Base-by-base conservation (phyloP, 2,797 vertebrate species). In the Octomys mimax region DNA sequence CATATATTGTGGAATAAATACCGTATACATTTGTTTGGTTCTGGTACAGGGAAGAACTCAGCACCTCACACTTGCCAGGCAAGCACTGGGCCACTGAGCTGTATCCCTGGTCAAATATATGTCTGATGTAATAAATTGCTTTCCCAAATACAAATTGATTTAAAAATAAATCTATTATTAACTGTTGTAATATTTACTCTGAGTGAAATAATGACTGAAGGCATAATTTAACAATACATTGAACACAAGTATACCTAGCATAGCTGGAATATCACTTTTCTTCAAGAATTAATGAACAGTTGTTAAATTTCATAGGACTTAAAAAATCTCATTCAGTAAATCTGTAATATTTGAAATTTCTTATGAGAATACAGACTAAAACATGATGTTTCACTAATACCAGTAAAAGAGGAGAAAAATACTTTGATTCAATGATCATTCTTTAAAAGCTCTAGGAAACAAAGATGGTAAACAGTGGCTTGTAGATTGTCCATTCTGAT, bases 331-430 rank as follows among this genome's bases (percentile, higher is more conserved):
- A 39, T 62, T 92, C 14, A 80, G 12, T 93, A 87, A 77, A 84
- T 77, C 16, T 91, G 9, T 61, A n/a, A 12, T 33, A 59, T 92
- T 86, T 92, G 18, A 14, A 42, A 21, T 87, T 7, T 1, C 31
- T 92, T 61, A 49, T 36, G 31, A 83, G 26, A 91, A 39, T 81
- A 14, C 83, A 96, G 62, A 90, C 39, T 73, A 68, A 66, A 68
- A 84, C 75, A n/a, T 59, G 46, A 70, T 84, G 39, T 31, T 73
- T 62, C 54, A 61, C 79, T 81, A 87, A 24, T 6, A 84, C 92
- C 46, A 66, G 6, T 42, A n/a, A 46, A 79, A 88, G 42, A 70
- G 26, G 80, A 79, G 7, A 8, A 46, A 28, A 33, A 54, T n/a
- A 2, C n/a, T 62, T 33, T 94, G 9, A 13, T 75, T 85, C 31